These are phyloP conservation scores for Lordiphosa clarofinis DNA, from an alignment of 1,140 invertebrate species.

Conservation along the genomic window DNA sequence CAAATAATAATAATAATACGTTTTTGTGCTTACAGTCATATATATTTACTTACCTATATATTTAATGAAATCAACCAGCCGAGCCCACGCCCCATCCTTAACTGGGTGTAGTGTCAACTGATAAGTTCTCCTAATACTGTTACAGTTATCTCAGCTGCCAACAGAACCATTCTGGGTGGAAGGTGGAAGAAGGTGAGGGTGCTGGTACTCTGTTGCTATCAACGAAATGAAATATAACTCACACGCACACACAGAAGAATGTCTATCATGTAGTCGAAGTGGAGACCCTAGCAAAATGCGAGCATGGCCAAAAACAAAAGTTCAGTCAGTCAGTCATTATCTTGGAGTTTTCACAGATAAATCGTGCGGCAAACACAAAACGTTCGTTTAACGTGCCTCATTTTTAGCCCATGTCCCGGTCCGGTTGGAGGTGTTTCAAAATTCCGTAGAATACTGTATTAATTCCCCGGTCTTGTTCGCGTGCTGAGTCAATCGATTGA, in stretches of 20 bases:
- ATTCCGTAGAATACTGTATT: constrained; percentile 1
- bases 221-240: constrained; percentile 64
- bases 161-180: constrained; percentile 6
- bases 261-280: neutral
- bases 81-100: constrained; percentile 16
- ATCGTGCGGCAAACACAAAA: constrained; percentile 39
- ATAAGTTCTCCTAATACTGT: constrained; percentile 27
- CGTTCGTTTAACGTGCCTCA: constrained; percentile 44
- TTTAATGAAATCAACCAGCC: constrained; percentile 48
- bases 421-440: constrained; percentile 32
- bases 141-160: constrained; percentile 51
- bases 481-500: constrained; percentile 30
- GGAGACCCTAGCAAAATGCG: constrained; percentile 24
- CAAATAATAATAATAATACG: constrained; percentile 25
- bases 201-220: constrained; percentile 39
- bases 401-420: constrained; percentile 36
- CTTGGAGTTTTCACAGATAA: constrained; percentile 76
- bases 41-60: constrained; percentile 17
- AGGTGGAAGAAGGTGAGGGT: constrained; percentile 23
- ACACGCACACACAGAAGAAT: constrained; percentile 16
- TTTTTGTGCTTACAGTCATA: constrained; percentile 13
- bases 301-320: constrained; percentile 27
- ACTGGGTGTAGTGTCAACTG: constrained; percentile 29
- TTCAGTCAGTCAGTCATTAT: constrained; percentile 60
- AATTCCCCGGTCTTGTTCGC: neutral